These are phyloP conservation scores for Napeogenes sylphis DNA, from an alignment of 2,888 invertebrate species.

Conservation along the genomic window DNA sequence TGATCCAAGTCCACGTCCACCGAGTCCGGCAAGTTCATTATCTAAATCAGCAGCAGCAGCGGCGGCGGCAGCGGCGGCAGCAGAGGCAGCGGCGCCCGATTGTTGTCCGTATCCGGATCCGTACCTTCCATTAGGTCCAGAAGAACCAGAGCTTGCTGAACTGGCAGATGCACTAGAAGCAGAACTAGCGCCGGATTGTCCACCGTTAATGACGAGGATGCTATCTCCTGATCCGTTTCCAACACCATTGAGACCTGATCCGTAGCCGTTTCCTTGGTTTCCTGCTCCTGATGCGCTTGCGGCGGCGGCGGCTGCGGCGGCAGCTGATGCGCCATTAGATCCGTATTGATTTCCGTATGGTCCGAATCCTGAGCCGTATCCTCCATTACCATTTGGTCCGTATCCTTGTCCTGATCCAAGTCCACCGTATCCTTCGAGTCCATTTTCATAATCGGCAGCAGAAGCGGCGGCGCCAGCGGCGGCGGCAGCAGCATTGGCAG, in stretches of 20 bases:
- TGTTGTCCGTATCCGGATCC: no score
- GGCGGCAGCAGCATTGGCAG: background rate
- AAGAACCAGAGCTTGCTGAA: no score
- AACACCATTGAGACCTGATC: background rate
- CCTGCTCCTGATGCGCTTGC: no score
- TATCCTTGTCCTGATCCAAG: background rate
- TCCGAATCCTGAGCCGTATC: no score
- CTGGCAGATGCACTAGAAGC: constrained; percentile 8
- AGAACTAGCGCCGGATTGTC: constrained; percentile 4
- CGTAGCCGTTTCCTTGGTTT: no score
- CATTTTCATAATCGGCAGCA: background rate
- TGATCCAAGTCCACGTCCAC: constrained; percentile 9
- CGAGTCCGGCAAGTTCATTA: constrained; percentile 10
- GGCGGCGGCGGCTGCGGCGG: no score
- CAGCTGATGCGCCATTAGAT: no score
- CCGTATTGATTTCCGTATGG: no score
- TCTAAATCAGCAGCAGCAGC: constrained; percentile 1
- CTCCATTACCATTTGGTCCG: background rate
- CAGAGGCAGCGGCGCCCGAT: constrained; percentile 2
- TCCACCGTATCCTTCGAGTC: constrained; percentile 11
- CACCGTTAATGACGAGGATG: constrained; percentile 25
- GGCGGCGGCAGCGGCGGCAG: constrained; percentile 4
- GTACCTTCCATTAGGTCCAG: no score
- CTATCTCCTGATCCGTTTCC: constrained; percentile 12
- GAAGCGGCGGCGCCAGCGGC: constrained; percentile 7